Percentiles rank a stretch among this genome's conserved stretches.
These are phyloP conservation scores for Balearica regulorum DNA, from an alignment of 2,797 vertebrate genomes.

Conservation along the genomic window DNA sequence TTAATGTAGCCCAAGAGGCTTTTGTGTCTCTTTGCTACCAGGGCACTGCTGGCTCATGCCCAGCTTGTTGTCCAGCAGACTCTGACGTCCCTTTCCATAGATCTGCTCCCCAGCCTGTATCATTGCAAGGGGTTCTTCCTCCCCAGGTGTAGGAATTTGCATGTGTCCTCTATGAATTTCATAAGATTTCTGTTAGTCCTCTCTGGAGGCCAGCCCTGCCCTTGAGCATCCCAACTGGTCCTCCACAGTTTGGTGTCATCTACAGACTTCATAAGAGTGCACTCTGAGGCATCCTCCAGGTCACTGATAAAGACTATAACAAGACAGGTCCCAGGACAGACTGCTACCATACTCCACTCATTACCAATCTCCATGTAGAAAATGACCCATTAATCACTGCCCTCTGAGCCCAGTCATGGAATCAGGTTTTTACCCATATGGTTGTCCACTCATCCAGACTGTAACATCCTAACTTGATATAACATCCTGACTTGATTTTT, in stretches of 20 bases:
- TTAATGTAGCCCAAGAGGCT: background rate
- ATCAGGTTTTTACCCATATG: background rate
- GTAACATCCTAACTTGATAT: background rate
- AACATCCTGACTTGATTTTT: background rate
- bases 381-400: background rate
- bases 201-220: background rate
- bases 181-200: background rate
- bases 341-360: background rate
- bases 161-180: background rate
- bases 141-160: background rate
- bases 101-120: background rate
- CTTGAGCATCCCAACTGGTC: background rate
- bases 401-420: background rate
- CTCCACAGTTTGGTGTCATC: background rate
- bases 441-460: background rate
- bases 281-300: background rate
- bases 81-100: background rate
- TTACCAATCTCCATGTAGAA: background rate
- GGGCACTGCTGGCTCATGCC: background rate
- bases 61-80: background rate
- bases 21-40: background rate
- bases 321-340: background rate
- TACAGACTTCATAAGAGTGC: background rate
- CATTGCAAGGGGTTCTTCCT: background rate
- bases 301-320: background rate